These are phyloP conservation scores for Corythornis vintsioides DNA, from an alignment of 2,113 vertebrate genomes.

Conservation along the genomic window DNA sequence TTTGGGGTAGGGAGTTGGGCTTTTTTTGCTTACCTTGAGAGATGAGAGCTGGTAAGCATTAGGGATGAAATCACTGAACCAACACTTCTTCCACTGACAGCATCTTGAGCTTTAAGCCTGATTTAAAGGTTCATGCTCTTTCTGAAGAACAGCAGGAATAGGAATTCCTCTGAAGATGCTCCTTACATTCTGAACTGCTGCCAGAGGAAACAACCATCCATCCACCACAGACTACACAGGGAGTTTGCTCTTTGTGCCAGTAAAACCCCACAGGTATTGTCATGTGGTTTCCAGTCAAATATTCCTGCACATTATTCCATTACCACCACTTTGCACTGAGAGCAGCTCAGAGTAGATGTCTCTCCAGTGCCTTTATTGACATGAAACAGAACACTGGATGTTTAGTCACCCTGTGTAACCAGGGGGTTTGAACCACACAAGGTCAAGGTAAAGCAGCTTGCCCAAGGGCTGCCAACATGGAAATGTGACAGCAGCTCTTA, in stretches of 20 bases:
- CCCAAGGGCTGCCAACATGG: not conserved
- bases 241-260: not conserved
- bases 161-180: not conserved
- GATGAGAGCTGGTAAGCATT: not conserved
- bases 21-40: not conserved
- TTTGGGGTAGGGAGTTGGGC: not conserved
- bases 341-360: not conserved
- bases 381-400: not conserved
- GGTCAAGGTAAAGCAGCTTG: not conserved
- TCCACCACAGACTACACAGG: not conserved
- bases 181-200: not conserved
- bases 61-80: not conserved
- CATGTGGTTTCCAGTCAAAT: not conserved
- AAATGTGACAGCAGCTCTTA: not conserved
- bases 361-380: not conserved
- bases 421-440: not conserved
- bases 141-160: not conserved
- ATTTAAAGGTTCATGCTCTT: not conserved
- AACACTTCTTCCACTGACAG: not conserved
- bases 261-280: not conserved
- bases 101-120: not conserved
- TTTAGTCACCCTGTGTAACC: not conserved
- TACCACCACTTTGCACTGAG: not conserved
- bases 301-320: not conserved
- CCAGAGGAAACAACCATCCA: not conserved